Conservation (phyloP, 1,140 invertebrate genomes). For the Sitodiplosis mosellana region DNA sequence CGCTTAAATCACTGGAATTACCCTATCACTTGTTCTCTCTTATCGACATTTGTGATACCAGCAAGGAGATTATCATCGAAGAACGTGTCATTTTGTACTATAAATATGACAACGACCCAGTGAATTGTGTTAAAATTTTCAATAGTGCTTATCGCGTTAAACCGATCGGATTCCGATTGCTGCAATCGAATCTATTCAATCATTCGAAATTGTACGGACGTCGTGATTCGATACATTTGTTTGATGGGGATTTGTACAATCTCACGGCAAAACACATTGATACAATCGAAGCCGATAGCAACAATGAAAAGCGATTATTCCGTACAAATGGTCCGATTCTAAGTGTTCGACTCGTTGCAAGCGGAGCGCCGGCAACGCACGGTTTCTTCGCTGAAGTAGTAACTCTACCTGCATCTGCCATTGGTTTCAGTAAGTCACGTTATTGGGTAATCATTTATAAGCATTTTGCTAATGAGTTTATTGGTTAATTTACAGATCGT, state of each 20-base stretch:
- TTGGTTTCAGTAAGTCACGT: conserved; percentile 63
- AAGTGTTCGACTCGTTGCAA: conserved; percentile 82
- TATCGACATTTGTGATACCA: conserved; percentile 88
- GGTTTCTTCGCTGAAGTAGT: conserved; percentile 97
- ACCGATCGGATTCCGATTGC: conserved; percentile 70
- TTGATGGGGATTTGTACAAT: conserved; percentile 87
- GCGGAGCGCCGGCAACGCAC: conserved; percentile 77
- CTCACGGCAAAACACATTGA: conserved; percentile 51
- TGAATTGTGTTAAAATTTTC: conserved; percentile 97
- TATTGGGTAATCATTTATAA: not conserved
- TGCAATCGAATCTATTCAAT: conserved; percentile 90
- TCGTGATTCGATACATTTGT: conserved; percentile 70
- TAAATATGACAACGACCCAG: conserved; percentile 89
- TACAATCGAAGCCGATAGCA: conserved; percentile 47
- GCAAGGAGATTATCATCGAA: conserved; percentile 76
- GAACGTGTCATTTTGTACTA: conserved; percentile 88
- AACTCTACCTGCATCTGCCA: conserved; percentile 77
- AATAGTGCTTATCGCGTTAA: conserved; percentile 64
- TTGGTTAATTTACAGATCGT: conserved; percentile 44
- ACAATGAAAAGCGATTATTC: conserved; percentile 55
- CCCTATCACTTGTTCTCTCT: conserved; percentile 92
- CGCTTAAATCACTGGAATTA: conserved; percentile 64
- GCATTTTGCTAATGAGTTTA: conserved; percentile 1
- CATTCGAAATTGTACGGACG: conserved; percentile 61
- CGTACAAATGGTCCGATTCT: conserved; percentile 58